A percentile compares a stretch with the other conserved stretches of the same genome.
These are phyloP conservation scores for Hafferia zeledoni DNA, from an alignment of 2,797 vertebrate genomes.

Conservation along the genomic window DNA sequence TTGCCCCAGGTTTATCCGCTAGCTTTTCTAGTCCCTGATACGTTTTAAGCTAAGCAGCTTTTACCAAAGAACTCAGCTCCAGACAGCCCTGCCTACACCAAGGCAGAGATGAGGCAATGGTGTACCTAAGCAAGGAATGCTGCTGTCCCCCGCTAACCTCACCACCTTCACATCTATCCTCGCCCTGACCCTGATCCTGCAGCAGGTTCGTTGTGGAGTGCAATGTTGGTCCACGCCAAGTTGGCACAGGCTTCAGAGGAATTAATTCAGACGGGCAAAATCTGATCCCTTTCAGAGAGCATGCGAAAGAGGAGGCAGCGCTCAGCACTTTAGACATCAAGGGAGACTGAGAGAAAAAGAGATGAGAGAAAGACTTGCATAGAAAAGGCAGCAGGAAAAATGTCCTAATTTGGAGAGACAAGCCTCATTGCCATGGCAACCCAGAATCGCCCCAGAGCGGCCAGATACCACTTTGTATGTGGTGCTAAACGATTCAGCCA, in stretches of 20 bases:
- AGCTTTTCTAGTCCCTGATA: background rate
- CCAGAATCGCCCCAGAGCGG: conserved; percentile 75
- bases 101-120: background rate
- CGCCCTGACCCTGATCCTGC: background rate
- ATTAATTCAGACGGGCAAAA: conserved; percentile 60
- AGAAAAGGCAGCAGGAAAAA: conserved; percentile 76
- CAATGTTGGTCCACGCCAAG: background rate
- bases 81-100: background rate
- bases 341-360: conserved; percentile 48
- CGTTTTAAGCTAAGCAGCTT: background rate
- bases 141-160: background rate
- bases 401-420: conserved; percentile 93
- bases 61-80: background rate
- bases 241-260: conserved; percentile 41
- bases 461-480: conserved; percentile 69
- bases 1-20: background rate
- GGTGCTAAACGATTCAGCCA: conserved; percentile 73
- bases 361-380: conserved; percentile 37
- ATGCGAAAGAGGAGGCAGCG: background rate
- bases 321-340: conserved; percentile 64
- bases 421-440: conserved; percentile 91
- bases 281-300: conserved; percentile 57
- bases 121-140: background rate
- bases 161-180: background rate
- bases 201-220: background rate